A percentile compares a stretch with the other conserved stretches of the same genome.
Evolutionary conservation across 2,888 invertebrate species (phyloP).

Genomic region (Schizotus pectinicornis): DNA sequence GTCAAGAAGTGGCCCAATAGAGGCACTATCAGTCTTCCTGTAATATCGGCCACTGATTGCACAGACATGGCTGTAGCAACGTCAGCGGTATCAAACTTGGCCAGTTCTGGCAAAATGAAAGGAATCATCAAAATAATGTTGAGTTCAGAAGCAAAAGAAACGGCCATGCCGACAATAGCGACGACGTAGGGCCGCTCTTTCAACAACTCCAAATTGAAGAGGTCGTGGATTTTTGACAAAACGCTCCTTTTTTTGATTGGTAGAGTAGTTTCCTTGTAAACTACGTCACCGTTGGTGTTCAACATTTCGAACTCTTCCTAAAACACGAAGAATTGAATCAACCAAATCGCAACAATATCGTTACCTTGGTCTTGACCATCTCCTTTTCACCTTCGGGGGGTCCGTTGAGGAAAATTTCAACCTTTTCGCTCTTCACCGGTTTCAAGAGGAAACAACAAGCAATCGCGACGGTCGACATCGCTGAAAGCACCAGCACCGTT

Average conservation of each 20-base stretch:
- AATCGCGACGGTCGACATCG: constrained; percentile 58
- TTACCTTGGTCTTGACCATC: not conserved
- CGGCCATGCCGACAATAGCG: constrained; percentile 53
- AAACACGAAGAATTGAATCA: constrained; percentile 18
- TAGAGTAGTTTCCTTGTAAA: constrained; percentile 49
- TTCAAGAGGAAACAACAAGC: constrained; percentile 59
- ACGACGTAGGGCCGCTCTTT: constrained; percentile 49
- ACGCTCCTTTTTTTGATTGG: constrained; percentile 32
- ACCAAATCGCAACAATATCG: constrained; percentile 1
- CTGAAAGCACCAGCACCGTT: constrained; percentile 60
- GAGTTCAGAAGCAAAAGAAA: constrained; percentile 59
- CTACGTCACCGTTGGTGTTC: constrained; percentile 13
- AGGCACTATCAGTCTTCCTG: constrained; percentile 55
- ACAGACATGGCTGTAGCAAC: constrained; percentile 55
- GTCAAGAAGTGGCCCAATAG: constrained; percentile 49
- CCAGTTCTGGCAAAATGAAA: constrained; percentile 56
- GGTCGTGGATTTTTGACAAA: constrained; percentile 40
- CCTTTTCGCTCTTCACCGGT: constrained; percentile 50
- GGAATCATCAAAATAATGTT: constrained; percentile 60
- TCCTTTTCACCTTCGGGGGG: constrained; percentile 9
- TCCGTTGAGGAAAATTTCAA: constrained; percentile 4
- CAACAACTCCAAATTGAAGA: constrained; percentile 53
- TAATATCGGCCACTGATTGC: constrained; percentile 55
- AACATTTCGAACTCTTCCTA: constrained; percentile 31
- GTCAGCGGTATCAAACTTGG: constrained; percentile 47